Percentiles rank a stretch among this genome's conserved stretches.
phyloP scores from a whole-genome alignment of 2,888 invertebrate species.

The Seira ritae region DNA sequence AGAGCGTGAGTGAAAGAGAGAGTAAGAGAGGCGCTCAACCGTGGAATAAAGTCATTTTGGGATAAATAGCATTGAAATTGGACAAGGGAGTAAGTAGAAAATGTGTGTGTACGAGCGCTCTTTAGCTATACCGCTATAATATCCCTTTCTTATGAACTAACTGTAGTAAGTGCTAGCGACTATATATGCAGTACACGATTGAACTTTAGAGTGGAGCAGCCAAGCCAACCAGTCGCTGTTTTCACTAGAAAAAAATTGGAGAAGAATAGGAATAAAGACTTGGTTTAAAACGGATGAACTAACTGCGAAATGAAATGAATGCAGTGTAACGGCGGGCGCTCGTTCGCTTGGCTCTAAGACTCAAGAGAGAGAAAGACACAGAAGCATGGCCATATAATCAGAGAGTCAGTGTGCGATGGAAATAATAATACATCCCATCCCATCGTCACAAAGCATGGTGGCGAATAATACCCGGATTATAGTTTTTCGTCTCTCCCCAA shows the following conservation, averaged over 20 bases:
- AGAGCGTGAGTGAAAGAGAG: conserved; percentile 62
- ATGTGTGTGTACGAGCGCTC: neutral
- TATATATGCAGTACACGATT: no score
- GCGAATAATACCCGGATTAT: conserved; percentile 73
- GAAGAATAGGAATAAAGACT: no score
- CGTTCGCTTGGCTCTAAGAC: conserved; percentile 33
- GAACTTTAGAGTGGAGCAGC: no score
- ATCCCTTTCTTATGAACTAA: neutral
- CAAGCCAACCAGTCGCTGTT: no score
- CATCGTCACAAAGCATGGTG: conserved; percentile 33
- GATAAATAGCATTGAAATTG: conserved; percentile 74
- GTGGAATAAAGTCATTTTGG: conserved; percentile 74
- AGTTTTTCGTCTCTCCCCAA: conserved; percentile 58
- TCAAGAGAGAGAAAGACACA: conserved; percentile 27
- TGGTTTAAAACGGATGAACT: neutral
- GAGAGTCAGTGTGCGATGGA: no score
- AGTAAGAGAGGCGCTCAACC: conserved; percentile 73
- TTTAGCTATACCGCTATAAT: neutral
- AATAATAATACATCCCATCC: conserved; percentile 20
- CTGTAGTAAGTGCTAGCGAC: no score
- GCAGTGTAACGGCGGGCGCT: neutral
- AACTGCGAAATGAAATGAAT: conserved; percentile 36
- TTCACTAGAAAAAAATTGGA: no score
- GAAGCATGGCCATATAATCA: neutral
- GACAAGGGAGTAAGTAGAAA: conserved; percentile 69